Base-by-base conservation (phyloP, 2,113 vertebrate genomes). In the Ameiurus melas region DNA sequence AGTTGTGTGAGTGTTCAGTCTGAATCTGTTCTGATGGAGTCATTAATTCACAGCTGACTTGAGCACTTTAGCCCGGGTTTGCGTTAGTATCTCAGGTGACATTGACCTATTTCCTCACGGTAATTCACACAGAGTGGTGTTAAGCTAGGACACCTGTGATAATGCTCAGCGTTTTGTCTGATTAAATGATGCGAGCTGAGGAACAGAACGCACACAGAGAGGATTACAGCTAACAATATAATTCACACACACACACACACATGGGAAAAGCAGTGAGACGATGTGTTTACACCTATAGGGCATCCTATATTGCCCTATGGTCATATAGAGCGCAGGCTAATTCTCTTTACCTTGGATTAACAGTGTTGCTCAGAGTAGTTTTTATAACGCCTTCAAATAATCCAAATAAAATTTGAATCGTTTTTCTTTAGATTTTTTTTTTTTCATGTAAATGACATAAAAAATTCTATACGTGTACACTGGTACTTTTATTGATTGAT, bases 91-190 rank as follows among this genome's bases (percentile, higher is more conserved):
- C 57, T 82, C 89, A 91, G 90, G 89, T 93, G 92, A 93, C 92
- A 91, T 87, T 91, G 89, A 92, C 91, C 91, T 86, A 90, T 87
- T 92, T 93, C 33, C 66, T 82, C 47, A 22, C 66, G 55, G 85
- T 86, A 90, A 90, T 89, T 90, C 86, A 86, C 58, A 58, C 66
- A 66, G 36, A 85, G 82, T 68, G 30, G 85, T 25, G 33, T 78
- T 90, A 91, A 90, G 73, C 86, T 66, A 57, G 70, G 87, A 78
- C 90, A 89, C 71, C 90, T 88, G 53, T 81, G 20, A 64, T 91
- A 92, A 93, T 91, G 87, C 90, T 85, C n/a, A 60, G 89, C 93
- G 88, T 94, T 95, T 93, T 83, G 89, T 89, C 90, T 93, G 93
- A 94, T 94, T 93, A 93, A 93, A 93, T 80, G 75, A 75, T 85